Conservation (phyloP, 1,140 invertebrate genomes). For the Orchestia grillus region DNA sequence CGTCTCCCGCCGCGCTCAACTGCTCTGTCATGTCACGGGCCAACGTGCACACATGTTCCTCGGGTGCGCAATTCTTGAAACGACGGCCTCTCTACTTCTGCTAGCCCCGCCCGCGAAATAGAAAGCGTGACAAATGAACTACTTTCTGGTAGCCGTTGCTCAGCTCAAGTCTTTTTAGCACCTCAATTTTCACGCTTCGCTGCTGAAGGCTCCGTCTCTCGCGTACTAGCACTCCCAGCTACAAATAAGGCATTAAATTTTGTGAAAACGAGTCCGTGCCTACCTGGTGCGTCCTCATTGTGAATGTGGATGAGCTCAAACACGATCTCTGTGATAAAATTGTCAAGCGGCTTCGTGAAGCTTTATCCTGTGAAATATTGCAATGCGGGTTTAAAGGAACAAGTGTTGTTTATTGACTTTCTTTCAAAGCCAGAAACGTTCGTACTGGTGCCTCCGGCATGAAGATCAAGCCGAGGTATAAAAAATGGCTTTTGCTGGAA, state of each 20-base stretch:
- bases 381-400: not conserved
- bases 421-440: not conserved
- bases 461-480: not conserved
- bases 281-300: not conserved
- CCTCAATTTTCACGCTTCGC: not conserved
- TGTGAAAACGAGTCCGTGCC: not conserved
- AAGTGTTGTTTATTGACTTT: not conserved
- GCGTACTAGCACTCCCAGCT: not conserved
- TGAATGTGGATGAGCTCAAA: not conserved
- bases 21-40: not conserved
- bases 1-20: not conserved
- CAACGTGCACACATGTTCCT: not conserved
- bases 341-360: not conserved
- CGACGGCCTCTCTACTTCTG: not conserved
- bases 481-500: not conserved
- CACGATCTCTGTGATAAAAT: not conserved
- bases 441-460: not conserved
- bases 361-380: not conserved
- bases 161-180: not conserved
- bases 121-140: conserved; percentile 7
- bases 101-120: not conserved
- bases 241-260: not conserved
- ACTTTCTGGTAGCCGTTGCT: not conserved
- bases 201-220: not conserved
- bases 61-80: not conserved